phyloP scores from a whole-genome alignment of 2,888 invertebrate species.

The Orthosia incerta region DNA sequence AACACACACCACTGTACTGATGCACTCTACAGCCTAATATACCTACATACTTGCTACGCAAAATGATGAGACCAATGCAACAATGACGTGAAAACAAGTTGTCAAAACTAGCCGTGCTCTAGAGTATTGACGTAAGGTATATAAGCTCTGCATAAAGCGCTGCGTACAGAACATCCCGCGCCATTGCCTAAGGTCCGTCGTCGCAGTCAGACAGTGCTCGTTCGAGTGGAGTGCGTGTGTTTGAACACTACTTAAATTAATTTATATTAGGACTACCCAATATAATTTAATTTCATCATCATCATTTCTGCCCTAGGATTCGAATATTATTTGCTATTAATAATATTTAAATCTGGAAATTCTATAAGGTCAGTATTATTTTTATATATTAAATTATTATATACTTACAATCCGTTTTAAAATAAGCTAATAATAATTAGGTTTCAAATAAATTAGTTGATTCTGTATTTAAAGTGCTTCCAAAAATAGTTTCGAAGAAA shows the following conservation, averaged over 20 bases:
- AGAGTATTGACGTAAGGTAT: too few species aligned
- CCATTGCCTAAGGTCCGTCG: not conserved
- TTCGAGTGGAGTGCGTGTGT: constrained; percentile 5
- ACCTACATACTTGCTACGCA: not conserved
- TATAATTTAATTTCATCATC: not conserved
- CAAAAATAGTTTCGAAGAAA: not conserved
- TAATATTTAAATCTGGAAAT: constrained; percentile 5
- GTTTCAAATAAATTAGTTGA: not conserved
- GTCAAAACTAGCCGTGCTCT: too few species aligned
- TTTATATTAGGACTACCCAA: not conserved
- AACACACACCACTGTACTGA: not conserved
- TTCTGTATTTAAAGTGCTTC: not conserved
- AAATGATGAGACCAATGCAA: not conserved
- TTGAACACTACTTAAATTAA: not conserved
- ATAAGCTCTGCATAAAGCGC: too few species aligned
- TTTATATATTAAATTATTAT: not conserved
- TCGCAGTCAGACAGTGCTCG: not conserved
- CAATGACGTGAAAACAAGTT: too few species aligned
- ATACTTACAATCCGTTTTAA: not conserved
- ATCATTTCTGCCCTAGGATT: not conserved
- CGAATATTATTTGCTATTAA: constrained; percentile 7
- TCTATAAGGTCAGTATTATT: constrained; percentile 35
- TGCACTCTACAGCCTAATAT: not conserved
- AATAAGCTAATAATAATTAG: not conserved
- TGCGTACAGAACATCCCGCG: not conserved